phyloP scores from a whole-genome alignment of 1,140 invertebrate species.

The Microplitis demolitor region DNA sequence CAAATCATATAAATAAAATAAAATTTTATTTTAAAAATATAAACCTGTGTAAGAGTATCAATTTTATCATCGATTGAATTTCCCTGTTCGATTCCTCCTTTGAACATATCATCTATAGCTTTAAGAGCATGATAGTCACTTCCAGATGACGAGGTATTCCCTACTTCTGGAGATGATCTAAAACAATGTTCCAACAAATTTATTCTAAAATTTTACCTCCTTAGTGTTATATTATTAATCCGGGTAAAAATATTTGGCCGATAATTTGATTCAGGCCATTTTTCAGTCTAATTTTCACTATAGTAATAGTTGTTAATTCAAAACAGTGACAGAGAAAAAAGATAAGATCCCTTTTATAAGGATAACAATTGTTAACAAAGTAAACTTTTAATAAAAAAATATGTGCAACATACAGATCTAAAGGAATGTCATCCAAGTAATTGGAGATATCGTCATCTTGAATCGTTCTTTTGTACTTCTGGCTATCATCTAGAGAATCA shows the following conservation, averaged over 20 bases:
- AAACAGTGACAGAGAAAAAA: too few relatives aligned
- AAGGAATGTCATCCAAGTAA: background rate
- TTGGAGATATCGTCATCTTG: background rate
- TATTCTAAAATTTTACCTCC: too few relatives aligned
- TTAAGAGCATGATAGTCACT: constrained; percentile 44
- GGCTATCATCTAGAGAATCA: background rate
- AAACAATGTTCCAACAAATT: too few relatives aligned
- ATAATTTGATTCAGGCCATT: too few relatives aligned
- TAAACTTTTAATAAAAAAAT: background rate
- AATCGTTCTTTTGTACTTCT: background rate
- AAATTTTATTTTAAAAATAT: background rate
- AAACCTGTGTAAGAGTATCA: background rate
- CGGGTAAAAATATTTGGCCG: too few relatives aligned
- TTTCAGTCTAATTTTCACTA: too few relatives aligned
- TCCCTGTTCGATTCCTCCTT: constrained; percentile 41
- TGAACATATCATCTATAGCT: constrained; percentile 45
- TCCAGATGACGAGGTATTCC: constrained; percentile 25
- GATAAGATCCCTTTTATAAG: too few relatives aligned
- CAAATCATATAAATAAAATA: background rate
- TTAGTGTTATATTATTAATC: too few relatives aligned
- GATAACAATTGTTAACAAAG: background rate
- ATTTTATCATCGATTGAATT: constrained; percentile 24
- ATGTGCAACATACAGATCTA: too few relatives aligned
- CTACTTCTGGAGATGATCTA: background rate
- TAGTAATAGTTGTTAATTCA: too few relatives aligned